Evolutionary conservation across 1,140 invertebrate genomes (phyloP).

Genomic region (Bursaphelenchus mucronatus): DNA sequence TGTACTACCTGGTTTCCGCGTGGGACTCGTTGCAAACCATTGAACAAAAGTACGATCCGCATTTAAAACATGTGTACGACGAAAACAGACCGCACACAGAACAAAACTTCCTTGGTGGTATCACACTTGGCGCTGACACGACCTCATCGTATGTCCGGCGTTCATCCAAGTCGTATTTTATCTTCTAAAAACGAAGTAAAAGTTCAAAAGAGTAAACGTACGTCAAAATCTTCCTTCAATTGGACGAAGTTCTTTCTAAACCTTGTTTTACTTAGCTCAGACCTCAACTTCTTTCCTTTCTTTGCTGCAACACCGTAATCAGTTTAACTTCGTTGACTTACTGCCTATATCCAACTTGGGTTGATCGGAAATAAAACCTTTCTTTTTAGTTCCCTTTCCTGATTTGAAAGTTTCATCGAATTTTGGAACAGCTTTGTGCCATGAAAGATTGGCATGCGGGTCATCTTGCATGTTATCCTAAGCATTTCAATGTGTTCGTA

Average conservation of each 20-base stretch:
- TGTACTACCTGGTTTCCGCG: conserved; percentile 3
- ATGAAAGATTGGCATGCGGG: conserved; percentile 22
- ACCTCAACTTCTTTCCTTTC: conserved; percentile 36
- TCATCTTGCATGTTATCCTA: conserved; percentile 24
- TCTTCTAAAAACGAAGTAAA: conserved; percentile 7
- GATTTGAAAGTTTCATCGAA: conserved; percentile 18
- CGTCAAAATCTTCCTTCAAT: conserved; percentile 33
- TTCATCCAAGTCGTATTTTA: background rate
- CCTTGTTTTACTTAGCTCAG: conserved; percentile 32
- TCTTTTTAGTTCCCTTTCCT: conserved; percentile 1
- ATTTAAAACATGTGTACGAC: conserved; percentile 10
- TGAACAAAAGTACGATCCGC: conserved; percentile 12
- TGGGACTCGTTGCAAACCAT: conserved; percentile 13
- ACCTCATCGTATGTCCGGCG: conserved; percentile 5
- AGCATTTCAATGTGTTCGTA: background rate
- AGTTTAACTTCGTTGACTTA: background rate
- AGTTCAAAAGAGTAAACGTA: background rate
- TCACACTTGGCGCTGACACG: background rate
- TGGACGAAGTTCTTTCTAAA: conserved; percentile 35
- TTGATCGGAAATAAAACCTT: background rate
- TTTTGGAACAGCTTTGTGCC: conserved; percentile 23
- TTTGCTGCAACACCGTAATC: conserved; percentile 26
- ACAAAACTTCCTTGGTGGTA: conserved; percentile 11
- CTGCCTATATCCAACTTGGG: background rate
- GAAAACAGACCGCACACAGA: conserved; percentile 7